phyloP scores from a whole-genome alignment of 2,113 vertebrate genomes.

The Euleptes europaea region DNA sequence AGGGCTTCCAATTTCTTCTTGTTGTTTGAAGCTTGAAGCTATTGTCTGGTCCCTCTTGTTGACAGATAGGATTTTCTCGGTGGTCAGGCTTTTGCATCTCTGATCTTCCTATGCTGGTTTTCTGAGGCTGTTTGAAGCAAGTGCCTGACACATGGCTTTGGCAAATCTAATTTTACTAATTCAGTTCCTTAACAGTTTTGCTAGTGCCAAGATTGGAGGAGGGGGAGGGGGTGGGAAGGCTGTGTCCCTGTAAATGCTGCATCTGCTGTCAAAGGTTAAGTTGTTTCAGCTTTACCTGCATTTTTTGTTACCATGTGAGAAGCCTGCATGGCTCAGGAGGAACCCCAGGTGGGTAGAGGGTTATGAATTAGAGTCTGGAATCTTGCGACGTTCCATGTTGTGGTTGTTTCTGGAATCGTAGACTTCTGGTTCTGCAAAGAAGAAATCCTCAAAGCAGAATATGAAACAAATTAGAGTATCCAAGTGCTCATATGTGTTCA shows the following conservation, averaged over 20 bases:
- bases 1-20: not conserved
- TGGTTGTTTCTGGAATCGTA: not conserved
- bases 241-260: not conserved
- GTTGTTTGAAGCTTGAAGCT: not conserved
- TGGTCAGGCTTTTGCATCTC: not conserved
- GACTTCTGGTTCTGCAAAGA: not conserved
- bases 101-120: not conserved
- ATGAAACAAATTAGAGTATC: not conserved
- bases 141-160: not conserved
- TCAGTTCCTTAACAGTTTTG: not conserved
- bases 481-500: too few species aligned
- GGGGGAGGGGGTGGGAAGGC: not conserved
- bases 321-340: not conserved
- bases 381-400: not conserved
- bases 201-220: not conserved
- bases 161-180: not conserved
- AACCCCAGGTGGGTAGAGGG: not conserved
- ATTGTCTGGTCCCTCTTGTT: not conserved
- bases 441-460: not conserved
- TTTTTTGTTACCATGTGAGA: not conserved
- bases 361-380: not conserved
- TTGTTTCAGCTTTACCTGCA: not conserved
- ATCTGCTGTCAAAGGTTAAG: not conserved
- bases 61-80: constrained; percentile 5
- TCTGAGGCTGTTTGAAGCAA: not conserved